phyloP scores from a whole-genome alignment of 2,113 vertebrate species.

The Pygoscelis adeliae region DNA sequence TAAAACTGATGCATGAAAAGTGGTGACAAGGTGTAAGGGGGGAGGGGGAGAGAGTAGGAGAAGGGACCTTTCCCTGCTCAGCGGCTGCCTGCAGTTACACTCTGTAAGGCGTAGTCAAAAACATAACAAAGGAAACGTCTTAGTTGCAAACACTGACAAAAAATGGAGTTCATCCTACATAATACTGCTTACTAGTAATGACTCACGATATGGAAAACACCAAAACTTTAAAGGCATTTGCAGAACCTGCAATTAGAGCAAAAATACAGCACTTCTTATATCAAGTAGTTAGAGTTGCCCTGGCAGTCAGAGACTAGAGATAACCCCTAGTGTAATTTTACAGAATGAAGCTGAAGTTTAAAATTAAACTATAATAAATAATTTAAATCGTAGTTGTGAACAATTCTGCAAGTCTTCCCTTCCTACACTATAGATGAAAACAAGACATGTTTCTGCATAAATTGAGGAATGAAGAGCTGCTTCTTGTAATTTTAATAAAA shows the following conservation, averaged over 20 bases:
- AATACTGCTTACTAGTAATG: conserved; percentile 3
- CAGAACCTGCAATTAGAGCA: neutral
- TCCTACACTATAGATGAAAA: neutral
- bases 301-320: neutral
- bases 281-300: neutral
- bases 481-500: conserved; percentile 43
- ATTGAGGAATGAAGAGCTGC: neutral
- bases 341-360: neutral
- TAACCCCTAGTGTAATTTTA: neutral
- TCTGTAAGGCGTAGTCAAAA: neutral
- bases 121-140: neutral
- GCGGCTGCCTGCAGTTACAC: neutral
- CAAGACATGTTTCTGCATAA: neutral
- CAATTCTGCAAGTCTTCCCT: neutral
- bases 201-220: neutral
- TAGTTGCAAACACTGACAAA: neutral
- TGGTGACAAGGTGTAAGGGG: neutral
- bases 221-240: neutral
- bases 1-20: neutral
- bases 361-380: conserved; percentile 5
- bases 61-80: neutral
- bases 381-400: neutral
- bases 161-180: neutral
- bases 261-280: neutral
- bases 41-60: neutral